Evolutionary conservation across 2,888 invertebrate species (phyloP), one percentile per base, ranked within the genome.

Genomic region (Argyresthia albistria): DNA sequence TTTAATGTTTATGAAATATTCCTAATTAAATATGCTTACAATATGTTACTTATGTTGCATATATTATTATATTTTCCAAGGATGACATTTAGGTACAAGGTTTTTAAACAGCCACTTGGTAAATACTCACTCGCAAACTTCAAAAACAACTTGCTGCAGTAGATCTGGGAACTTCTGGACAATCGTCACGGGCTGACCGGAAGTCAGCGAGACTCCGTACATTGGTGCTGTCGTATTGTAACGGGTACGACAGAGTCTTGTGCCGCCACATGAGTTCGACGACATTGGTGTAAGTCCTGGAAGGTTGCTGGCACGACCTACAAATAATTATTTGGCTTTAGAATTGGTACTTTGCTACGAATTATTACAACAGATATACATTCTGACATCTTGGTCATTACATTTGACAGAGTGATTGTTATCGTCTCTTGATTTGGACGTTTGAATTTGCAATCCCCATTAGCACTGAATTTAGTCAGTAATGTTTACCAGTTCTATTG

Each of bases 171-270:
- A 97, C 80, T 97, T 97, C 80, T 97, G 97, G 42, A 97, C 96
- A 65, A 97, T 97, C 52, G 96, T 96, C 61, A 97, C 96, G 0
- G 96, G 96, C 68, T 96, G 95, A 1, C 97, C 97, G 11, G 96
- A 96, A 12, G 97, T 97, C 43, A 97, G 86, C 14, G 96, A 96
- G 46, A 97, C 96, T n/a, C 97, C 97, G 71, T 96, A 97, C 94
- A 97, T 95, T 0, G 97, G 97, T 14, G 97, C 97, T 46, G 97
- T 97, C 16, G 97, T 97, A 80, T 97, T 97, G 81, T 96, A 96
- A 54, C 96, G 90, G 8, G 97, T 96, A 68, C 94, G 93, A 73
- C 97, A 97, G 42, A 97, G 89, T 55, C 97, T 89, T 16, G 93
- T 88, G 42, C 93, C 91, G 12, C 93, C 91, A 61, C 92, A 89